Evolutionary conservation across 2,888 invertebrate species (phyloP).

Genomic region (Doris montereyensis): DNA sequence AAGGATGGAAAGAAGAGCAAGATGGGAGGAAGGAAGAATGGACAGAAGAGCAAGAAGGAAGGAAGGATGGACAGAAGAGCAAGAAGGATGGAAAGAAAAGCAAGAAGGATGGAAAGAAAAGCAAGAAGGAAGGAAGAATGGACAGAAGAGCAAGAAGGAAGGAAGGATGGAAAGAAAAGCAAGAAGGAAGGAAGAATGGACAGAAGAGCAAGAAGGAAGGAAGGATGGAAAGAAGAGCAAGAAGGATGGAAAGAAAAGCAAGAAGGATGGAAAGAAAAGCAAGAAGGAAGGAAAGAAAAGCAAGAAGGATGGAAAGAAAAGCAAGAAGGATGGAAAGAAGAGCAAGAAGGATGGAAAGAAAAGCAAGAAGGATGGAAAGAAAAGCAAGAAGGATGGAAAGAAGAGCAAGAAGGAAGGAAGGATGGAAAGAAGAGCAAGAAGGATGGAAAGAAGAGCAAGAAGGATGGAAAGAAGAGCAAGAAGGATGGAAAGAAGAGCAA

Average conservation of each 20-base stretch:
- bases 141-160: neutral
- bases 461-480: neutral
- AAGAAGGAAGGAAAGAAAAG: neutral
- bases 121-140: neutral
- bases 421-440: neutral
- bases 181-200: neutral
- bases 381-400: neutral
- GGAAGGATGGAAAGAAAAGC: neutral
- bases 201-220: neutral
- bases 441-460: neutral
- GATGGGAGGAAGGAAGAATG: neutral
- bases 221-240: neutral
- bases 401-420: neutral
- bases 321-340: neutral
- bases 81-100: neutral
- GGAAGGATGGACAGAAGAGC: neutral
- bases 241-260: neutral
- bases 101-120: neutral
- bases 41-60: neutral
- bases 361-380: neutral
- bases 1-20: neutral
- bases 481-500: neutral
- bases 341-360: neutral
- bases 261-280: neutral
- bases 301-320: neutral